Evolutionary conservation across 2,113 vertebrate species (phyloP), one percentile per base, ranked within the genome.

Genomic region (Mionectes macconnelli): DNA sequence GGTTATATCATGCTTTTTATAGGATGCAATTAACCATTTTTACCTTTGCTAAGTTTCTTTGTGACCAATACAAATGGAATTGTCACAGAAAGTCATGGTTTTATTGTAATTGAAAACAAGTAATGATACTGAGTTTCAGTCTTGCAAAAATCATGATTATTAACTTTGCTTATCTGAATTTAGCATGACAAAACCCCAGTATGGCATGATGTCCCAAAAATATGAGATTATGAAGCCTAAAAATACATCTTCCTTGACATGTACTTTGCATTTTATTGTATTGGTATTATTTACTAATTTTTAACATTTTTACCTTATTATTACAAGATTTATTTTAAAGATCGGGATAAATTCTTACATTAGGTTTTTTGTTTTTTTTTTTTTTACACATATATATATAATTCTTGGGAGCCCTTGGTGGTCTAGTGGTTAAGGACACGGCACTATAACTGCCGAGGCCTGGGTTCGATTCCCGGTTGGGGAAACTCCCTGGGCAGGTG

Each of bases 141-240:
- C 56, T 12, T 68, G 20, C 12, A 47, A 89, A 88, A 88, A 59
- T 59, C 40, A 64, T 52, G 10, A 42, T 42, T 64, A 33, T 14
- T 68, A 47, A 45, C 3, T 70, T 57, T 72, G 7, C 37, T 64
- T 72, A 63, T 47, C 49, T 56, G 33, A 73, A 59, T 79, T 27
- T 63, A 37, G 4, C 8, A 79, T 39, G 25, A 33, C 9, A 50
- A 90, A 72, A 70, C 11, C 0, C 0, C 6, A 52, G 15, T 31
- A 13, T 4, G 12, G 1, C 20, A 59, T 13, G 8, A 40, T 50
- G 8, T 28, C 20, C 4, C 45, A 59, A 90, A 79, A 42, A 56
- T 37, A 67, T 45, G 23, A 14, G 3, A 33, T 63, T 42, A 5
- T 72, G 5, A 20, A 64, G 7, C 9, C 4, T 72, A 55, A 76